Percentiles rank a stretch among this genome's conserved stretches.
These are phyloP conservation scores for Plecturocebus donacophilus DNA, from an alignment of 2,113 vertebrate genomes.

Conservation along the genomic window DNA sequence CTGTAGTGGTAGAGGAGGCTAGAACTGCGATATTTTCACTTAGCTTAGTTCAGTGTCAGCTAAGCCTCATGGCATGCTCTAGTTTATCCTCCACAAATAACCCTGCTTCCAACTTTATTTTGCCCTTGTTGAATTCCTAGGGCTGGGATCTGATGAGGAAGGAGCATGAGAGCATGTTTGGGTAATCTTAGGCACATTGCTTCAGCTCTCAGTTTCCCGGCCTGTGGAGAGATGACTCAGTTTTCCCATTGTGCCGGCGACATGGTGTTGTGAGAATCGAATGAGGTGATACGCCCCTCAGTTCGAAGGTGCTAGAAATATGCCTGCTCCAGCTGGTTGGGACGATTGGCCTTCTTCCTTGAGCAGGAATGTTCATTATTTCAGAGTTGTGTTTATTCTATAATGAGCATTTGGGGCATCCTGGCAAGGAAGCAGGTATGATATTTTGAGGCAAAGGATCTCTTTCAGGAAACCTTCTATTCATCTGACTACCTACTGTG, in stretches of 20 bases:
- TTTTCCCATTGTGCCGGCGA: background rate
- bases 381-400: conserved; percentile 64
- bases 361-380: background rate
- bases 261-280: background rate
- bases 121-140: background rate
- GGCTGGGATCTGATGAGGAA: background rate
- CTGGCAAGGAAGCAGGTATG: conserved; percentile 40
- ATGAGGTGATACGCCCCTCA: accelerated
- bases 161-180: accelerated
- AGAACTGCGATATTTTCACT: background rate
- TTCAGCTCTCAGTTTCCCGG: background rate
- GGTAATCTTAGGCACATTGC: background rate
- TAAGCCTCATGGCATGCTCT: background rate
- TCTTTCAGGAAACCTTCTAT: conserved; percentile 37
- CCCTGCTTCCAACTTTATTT: background rate
- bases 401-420: conserved; percentile 50
- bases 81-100: background rate
- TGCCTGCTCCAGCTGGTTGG: background rate
- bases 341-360: background rate
- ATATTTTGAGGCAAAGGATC: conserved; percentile 56
- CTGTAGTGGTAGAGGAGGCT: background rate
- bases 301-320: background rate
- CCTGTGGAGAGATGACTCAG: background rate
- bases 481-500: conserved; percentile 52
- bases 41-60: background rate